Base-by-base conservation (phyloP, 2,113 vertebrate species). In the Astatotilapia flaviijosephi region DNA sequence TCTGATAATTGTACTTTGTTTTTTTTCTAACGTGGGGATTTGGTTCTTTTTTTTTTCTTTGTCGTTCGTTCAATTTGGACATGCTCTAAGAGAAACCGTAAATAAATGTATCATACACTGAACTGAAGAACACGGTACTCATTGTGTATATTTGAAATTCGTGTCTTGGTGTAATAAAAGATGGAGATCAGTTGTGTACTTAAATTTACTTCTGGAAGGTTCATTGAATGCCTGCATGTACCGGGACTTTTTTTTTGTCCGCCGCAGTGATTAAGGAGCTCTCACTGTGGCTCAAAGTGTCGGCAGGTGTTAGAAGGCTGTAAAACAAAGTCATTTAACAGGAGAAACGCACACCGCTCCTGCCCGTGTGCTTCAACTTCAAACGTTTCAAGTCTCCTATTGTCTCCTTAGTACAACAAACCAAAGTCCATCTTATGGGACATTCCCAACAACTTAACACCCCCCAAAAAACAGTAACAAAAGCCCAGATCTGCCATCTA, bases 141-240 rank as follows among this genome's bases (percentile, higher is more conserved):
- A 97, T 97, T 97, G 97, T 99, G 98, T 99, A 99, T 97, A 98
- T 99, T 98, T 97, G 96, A 97, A 98, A 97, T 98, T 94, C 94
- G 96, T 97, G 98, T 99, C 97, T 97, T 97, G 97, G 97, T 97
- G 96, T 98, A 98, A 99, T 98, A 98, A 98, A 98, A 92, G 96
- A 96, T 96, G 96, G 95, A 97, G 95, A 96, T 97, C 93, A 96
- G 96, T 97, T 98, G 97, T 97, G 97, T 98, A 97, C 97, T 97
- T 97, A 97, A 97, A 97, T 96, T 97, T 95, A 94, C 93, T 80
- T 94, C 12, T 62, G 47, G 23, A 35, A 35, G 45, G 26, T 17
- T 91, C 26, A 7, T 35, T 89, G 80, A 80, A 45, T 49, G 37
- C 35, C 35, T 58, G 54, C 80, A 7, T 75, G 23, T 13, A 14